Conservation (phyloP, 1,140 invertebrate species). For the Oreohelix idahoensis region DNA sequence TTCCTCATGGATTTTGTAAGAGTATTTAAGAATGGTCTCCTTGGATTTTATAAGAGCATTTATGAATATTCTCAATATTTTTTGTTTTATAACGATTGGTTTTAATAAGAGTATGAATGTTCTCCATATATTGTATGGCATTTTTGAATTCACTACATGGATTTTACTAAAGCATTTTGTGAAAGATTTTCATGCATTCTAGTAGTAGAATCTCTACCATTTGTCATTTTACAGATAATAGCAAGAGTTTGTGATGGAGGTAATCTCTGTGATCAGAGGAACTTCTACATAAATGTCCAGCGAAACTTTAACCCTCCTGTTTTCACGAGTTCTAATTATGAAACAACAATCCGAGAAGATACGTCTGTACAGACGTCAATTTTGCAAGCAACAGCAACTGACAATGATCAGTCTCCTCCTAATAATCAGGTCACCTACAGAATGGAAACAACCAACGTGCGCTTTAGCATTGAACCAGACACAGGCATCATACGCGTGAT, state of each 20-base stretch:
- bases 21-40: too few relatives aligned
- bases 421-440: constrained; percentile 24
- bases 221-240: constrained; percentile 1
- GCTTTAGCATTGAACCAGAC: constrained; percentile 1
- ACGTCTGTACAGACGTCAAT: neutral
- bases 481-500: constrained; percentile 26
- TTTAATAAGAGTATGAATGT: too few relatives aligned
- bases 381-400: constrained; percentile 15
- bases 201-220: too few relatives aligned
- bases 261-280: constrained; percentile 13
- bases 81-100: neutral
- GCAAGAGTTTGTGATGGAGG: constrained; percentile 34
- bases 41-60: too few relatives aligned
- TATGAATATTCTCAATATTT: too few relatives aligned
- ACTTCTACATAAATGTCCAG: neutral
- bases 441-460: constrained; percentile 1
- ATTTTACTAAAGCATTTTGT: too few relatives aligned
- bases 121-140: too few relatives aligned
- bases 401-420: neutral
- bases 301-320: constrained; percentile 13
- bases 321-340: neutral
- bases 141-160: too few relatives aligned
- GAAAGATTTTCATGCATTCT: too few relatives aligned
- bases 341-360: constrained; percentile 14
- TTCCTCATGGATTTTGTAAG: too few relatives aligned